Evolutionary conservation across 2,113 vertebrate species (phyloP).

Genomic region (Pteruthius melanotis): DNA sequence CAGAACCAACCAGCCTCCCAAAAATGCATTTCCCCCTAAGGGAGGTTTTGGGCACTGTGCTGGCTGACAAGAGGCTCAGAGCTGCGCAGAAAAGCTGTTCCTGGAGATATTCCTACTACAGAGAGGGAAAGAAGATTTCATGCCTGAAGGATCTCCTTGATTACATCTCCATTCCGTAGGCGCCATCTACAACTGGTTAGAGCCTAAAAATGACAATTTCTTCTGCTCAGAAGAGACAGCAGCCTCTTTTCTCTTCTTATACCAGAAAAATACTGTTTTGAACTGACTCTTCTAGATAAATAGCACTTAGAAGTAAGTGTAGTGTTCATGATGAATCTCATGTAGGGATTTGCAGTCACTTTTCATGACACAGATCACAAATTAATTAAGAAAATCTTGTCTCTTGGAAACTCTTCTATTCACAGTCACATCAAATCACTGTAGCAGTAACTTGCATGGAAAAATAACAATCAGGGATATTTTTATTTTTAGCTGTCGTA

Average conservation of each 20-base stretch:
- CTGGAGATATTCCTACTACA: not conserved
- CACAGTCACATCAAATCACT: not conserved
- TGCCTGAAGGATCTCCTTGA: not conserved
- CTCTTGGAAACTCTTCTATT: constrained; percentile 38
- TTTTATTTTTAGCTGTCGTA: constrained; percentile 60
- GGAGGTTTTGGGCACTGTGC: not conserved
- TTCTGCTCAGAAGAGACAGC: not conserved
- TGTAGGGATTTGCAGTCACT: not conserved
- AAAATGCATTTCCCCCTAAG: not conserved
- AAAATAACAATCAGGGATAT: constrained; percentile 47
- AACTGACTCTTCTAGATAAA: not conserved
- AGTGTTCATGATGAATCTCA: not conserved
- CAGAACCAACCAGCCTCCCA: not conserved
- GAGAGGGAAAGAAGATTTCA: not conserved
- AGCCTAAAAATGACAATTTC: not conserved
- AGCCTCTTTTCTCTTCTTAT: not conserved
- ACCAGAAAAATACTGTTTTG: not conserved
- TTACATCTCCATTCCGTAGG: not conserved
- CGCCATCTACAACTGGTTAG: not conserved
- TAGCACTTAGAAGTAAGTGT: not conserved
- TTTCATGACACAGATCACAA: constrained; percentile 8
- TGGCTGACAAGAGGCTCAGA: not conserved
- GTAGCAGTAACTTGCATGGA: constrained; percentile 25
- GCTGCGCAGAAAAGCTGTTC: not conserved
- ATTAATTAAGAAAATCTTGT: constrained; percentile 50